Base-by-base conservation (phyloP, 2,113 vertebrate genomes). In the Tamias sibiricus region DNA sequence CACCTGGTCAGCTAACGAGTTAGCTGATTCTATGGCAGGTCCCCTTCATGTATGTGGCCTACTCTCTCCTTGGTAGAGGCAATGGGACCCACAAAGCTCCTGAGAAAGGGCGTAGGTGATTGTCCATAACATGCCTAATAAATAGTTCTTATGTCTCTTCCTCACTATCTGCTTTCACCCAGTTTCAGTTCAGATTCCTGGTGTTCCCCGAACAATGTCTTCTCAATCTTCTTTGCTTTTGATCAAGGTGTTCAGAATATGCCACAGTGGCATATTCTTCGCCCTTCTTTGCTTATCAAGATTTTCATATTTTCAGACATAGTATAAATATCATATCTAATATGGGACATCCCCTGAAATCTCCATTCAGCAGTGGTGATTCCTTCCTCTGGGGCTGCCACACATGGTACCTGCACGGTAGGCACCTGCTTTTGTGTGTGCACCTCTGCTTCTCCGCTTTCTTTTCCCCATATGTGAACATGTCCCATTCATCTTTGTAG, bases 351-450 rank as follows among this genome's bases (percentile, higher is more conserved):
- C 20, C 37, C 8, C 12, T 49, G 42, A 82, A 14, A 90, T 28
- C 68, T 82, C 59, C 35, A 71, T 90, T 82, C 47, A 83, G 28
- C 83, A 87, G 28, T 54, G 76, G 35, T 47, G 49, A 54, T 82
- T 66, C 79, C 71, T 79, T 90, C 81, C 42, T 54, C 40, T 52
- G 49, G 37, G 35, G 26, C 14, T 47, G 11, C 62, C n/a, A 64
- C 6, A 54, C 40, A 37, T 93, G 76, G 13, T 22, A 71, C 37
- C 37, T 76, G 54, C 2, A 4, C 26, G 59, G 47, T 20, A 66
- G 49, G 35, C 0, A 17, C 3, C 77, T 13, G 17, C 19, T 22
- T 90, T 30, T 49, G 57, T 64, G 30, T 76, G 4, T 85, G 26
- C 35, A 72, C 85, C 79, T 85, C 30, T 85, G 26, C 35, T 79